Base-by-base conservation (phyloP, 2,888 invertebrate species). In the Lasioglossum pauxillum region DNA sequence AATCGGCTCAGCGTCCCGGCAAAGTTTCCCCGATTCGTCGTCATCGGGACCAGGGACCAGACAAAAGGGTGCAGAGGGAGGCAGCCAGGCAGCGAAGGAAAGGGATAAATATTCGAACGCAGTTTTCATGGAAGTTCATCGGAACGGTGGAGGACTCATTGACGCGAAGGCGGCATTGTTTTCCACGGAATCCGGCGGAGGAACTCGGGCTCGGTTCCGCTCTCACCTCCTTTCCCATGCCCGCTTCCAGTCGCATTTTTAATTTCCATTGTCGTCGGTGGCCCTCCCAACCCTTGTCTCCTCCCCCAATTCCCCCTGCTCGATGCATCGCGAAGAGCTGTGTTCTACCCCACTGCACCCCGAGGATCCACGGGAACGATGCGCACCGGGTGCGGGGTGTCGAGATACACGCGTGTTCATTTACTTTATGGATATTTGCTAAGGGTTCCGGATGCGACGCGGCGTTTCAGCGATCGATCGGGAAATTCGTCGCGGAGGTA, bases 191-290 rank as follows among this genome's bases (percentile, higher is more conserved):
- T 92, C 90, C 87, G 83, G 86, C 78, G 84, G 85, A 87, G 89
- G 80, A 91, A 91, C 89, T 87, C 88, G 91, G 19, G 27, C 91
- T 92, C 92, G 91, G 31, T 92, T 92, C 90, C 90, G 86, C 90
- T 89, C 91, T 92, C 89, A 85, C 90, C 90, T 92, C 91, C 88
- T 90, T 91, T 89, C 64, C 23, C 88, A 75, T 83, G 46, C 67
- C 72, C 67, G 82, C 91, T 93, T 89, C 84, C 91, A 92, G 91
- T 89, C 92, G 91, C 89, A 91, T 93, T 93, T 93, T 92, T 92
- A 92, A 93, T 93, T 93, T 91, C 90, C 90, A 93, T 92, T 92
- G 92, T 90, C 90, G 89, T 85, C 84, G 80, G 77, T 82, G 80
- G 78, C 64, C 80, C 87, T 75, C 72, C 44, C 46, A 27, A 82